Evolutionary conservation across 2,113 vertebrate genomes (phyloP).

Genomic region (Tachycineta bicolor): DNA sequence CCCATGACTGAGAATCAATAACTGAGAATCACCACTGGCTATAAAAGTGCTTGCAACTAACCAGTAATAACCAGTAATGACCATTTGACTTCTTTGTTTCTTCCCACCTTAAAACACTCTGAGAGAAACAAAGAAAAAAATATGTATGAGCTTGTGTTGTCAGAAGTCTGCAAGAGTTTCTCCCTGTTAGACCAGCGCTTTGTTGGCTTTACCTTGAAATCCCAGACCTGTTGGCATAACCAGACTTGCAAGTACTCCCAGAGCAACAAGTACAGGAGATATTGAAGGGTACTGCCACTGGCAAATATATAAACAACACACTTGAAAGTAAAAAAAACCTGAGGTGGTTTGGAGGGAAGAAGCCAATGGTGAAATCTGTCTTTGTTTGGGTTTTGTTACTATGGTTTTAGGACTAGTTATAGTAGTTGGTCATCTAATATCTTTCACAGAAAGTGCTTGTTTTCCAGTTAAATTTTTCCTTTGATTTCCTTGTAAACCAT

Average conservation of each 20-base stretch:
- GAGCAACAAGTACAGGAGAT: not conserved
- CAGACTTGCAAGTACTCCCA: not conserved
- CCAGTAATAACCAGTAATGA: not conserved
- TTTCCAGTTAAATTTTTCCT: constrained; percentile 68
- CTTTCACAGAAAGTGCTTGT: constrained; percentile 50
- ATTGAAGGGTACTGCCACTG: not conserved
- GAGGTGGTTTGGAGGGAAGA: not conserved
- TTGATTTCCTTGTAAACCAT: constrained; percentile 64
- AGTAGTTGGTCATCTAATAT: constrained; percentile 68
- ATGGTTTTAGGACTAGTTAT: constrained; percentile 41
- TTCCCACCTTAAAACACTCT: not conserved
- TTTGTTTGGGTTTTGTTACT: constrained; percentile 53
- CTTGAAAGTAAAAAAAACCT: not conserved
- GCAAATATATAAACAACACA: not conserved
- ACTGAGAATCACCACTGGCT: not conserved
- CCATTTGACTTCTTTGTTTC: not conserved
- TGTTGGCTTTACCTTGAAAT: not conserved
- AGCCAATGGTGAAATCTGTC: not conserved
- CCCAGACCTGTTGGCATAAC: not conserved
- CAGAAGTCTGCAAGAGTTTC: not conserved
- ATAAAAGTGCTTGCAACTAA: not conserved
- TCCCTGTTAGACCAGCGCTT: not conserved
- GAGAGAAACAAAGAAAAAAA: constrained; percentile 18
- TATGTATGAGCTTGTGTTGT: not conserved
- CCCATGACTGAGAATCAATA: constrained; percentile 22